phyloP scores from a whole-genome alignment of 2,888 invertebrate genomes.

The Synanthedon vespiformis region DNA sequence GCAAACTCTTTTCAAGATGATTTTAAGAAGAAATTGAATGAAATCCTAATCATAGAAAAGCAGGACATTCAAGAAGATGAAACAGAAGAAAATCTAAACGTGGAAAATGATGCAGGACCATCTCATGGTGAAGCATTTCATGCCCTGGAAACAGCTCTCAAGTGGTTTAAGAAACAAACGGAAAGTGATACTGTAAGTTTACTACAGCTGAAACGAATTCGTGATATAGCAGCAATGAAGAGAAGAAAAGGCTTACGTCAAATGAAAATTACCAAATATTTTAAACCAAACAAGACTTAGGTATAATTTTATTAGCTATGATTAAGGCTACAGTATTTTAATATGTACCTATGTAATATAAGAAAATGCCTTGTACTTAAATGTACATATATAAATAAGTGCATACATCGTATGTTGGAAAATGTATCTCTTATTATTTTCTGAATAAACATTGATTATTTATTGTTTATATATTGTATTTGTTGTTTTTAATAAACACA shows the following conservation, averaged over 20 bases:
- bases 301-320: no score
- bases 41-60: no score
- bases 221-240: constrained; percentile 3
- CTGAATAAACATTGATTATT: no score
- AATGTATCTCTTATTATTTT: no score
- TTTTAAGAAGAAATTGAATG: constrained; percentile 6
- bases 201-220: constrained; percentile 10
- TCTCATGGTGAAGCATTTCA: constrained; percentile 12
- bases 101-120: constrained; percentile 8
- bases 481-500: no score
- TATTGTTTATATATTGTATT: no score
- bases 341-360: background rate
- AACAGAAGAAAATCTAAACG: constrained; percentile 7
- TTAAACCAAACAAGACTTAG: no score
- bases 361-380: no score
- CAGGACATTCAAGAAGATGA: constrained; percentile 1
- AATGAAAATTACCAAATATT: constrained; percentile 4
- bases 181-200: constrained; percentile 10
- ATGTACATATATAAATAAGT: no score
- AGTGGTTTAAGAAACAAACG: constrained; percentile 12
- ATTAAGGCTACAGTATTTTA: background rate
- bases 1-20: constrained; percentile 7
- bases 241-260: constrained; percentile 6
- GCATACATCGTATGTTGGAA: no score
- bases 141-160: constrained; percentile 11